phyloP scores from a whole-genome alignment of 2,113 vertebrate genomes.

The Pithys albifrons region DNA sequence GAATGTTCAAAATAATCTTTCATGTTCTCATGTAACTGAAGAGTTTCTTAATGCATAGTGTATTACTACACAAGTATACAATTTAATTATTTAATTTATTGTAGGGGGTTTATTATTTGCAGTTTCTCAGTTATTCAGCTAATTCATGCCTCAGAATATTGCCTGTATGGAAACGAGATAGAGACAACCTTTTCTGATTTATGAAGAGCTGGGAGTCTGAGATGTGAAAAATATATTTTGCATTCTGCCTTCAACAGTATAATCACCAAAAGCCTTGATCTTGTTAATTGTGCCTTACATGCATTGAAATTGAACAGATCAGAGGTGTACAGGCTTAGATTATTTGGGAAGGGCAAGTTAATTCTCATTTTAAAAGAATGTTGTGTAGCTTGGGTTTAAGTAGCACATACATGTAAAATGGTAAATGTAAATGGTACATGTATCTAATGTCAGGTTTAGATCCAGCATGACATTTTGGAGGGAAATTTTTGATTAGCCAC shows the following conservation, averaged over 20 bases:
- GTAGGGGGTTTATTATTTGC: background rate
- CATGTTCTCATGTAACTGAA: background rate
- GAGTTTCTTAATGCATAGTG: background rate
- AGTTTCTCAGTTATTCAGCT: background rate
- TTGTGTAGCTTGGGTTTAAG: background rate
- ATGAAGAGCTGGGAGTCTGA: background rate
- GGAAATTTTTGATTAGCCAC: background rate
- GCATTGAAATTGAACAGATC: background rate
- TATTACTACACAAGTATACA: background rate
- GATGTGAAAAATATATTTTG: background rate
- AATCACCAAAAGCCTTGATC: background rate
- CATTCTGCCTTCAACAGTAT: background rate
- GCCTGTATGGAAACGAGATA: background rate
- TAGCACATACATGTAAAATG: background rate
- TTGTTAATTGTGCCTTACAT: background rate
- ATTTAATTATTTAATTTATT: background rate
- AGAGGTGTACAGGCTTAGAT: background rate
- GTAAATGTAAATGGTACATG: background rate
- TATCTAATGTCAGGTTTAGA: background rate
- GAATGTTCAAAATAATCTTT: background rate
- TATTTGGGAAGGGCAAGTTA: background rate
- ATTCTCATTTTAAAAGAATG: background rate
- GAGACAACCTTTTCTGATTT: background rate
- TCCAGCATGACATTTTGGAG: background rate
- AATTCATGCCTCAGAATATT: background rate